Conservation (phyloP, 30 jellyfish, hydroid and myxozoan genomes). For the Phacellophora camtschatica region DNA sequence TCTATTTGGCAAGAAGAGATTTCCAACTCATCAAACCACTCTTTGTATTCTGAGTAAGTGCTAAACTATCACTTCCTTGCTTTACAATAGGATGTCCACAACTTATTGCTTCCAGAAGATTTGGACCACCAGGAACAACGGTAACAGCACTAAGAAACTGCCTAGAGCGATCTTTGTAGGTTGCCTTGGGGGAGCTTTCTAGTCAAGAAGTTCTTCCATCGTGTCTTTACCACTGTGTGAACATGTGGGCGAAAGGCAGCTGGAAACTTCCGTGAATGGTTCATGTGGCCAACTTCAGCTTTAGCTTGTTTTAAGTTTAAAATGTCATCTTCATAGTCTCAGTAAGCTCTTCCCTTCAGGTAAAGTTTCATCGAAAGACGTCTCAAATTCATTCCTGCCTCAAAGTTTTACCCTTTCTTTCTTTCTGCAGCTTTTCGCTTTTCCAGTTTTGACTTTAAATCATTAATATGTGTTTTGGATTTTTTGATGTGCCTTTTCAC, state of each 20-base stretch:
- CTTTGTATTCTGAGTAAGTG: constrained; percentile 21
- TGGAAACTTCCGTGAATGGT: constrained; percentile 48
- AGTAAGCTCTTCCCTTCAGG: not conserved
- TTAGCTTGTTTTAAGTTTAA: not conserved
- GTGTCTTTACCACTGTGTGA: constrained; percentile 17
- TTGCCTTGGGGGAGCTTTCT: not conserved
- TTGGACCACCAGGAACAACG: constrained; percentile 19
- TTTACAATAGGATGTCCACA: constrained; percentile 23
- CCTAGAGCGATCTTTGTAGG: constrained; percentile 11
- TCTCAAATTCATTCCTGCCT: constrained; percentile 30
- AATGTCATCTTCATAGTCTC: not conserved
- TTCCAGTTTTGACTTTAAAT: constrained; percentile 9
- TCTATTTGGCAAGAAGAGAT: constrained; percentile 19
- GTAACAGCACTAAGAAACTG: constrained; percentile 30
- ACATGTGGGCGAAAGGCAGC: constrained; percentile 35
- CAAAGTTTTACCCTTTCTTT: not conserved
- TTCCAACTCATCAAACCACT: constrained; percentile 21
- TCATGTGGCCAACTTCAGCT: constrained; percentile 43
- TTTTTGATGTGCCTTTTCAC: constrained; percentile 9
- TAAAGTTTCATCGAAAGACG: not conserved
- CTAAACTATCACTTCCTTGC: constrained; percentile 11
- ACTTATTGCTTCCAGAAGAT: not conserved
- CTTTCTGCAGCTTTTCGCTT: constrained; percentile 11
- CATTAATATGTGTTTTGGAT: constrained; percentile 6
- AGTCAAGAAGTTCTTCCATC: constrained; percentile 21